phyloP scores from a whole-genome alignment of 2,113 vertebrate genomes.

The Tupaia chinensis region DNA sequence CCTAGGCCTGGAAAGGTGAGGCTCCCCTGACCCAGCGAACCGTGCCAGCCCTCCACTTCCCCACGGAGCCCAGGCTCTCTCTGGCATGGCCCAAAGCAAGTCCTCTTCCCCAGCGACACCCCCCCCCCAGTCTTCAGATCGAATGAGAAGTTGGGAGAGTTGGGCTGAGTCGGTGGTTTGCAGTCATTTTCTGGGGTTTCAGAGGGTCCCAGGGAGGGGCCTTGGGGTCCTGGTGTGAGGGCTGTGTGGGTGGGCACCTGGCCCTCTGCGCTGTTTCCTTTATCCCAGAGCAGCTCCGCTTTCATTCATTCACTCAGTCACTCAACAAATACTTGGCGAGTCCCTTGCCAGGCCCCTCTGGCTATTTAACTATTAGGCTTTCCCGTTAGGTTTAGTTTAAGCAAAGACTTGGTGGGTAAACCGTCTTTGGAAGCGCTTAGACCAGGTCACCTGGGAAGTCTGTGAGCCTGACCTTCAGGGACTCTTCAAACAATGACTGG shows the following conservation, averaged over 20 bases:
- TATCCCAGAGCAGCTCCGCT: not conserved
- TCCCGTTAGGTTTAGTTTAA: not conserved
- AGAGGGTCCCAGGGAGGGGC: not conserved
- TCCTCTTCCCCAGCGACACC: not conserved
- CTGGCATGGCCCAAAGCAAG: no score
- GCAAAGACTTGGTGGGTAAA: not conserved
- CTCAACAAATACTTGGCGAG: not conserved
- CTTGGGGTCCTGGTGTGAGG: not conserved
- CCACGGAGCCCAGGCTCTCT: not conserved
- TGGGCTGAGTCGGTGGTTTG: not conserved
- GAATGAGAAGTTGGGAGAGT: not conserved
- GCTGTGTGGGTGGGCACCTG: not conserved
- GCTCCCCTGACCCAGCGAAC: not conserved
- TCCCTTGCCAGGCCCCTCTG: not conserved
- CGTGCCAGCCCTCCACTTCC: fast-evolving
- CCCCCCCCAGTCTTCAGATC: not conserved
- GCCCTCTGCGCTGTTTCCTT: not conserved
- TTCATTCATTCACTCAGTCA: not conserved
- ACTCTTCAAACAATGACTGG: not conserved
- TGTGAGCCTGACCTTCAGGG: not conserved
- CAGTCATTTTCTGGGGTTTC: not conserved
- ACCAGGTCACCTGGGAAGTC: not conserved
- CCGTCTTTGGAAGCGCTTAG: not conserved
- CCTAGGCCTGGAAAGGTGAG: slow-evolving; percentile 94
- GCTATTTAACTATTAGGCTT: not conserved